Conservation (phyloP, 2,797 vertebrate species). For the Gouania willdenowi region DNA sequence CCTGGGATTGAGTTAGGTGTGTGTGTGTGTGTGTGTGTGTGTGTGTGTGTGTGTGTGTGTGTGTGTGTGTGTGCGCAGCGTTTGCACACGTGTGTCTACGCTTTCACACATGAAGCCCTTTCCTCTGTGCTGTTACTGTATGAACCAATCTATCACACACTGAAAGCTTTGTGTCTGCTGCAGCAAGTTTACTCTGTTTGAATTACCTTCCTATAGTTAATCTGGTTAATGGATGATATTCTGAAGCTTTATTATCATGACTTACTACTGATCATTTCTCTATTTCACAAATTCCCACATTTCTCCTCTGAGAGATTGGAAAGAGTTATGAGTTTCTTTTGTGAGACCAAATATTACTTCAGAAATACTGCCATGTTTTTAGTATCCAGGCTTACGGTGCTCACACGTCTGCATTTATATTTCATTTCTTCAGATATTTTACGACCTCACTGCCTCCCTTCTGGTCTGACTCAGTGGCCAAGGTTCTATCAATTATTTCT, state of each 20-base stretch:
- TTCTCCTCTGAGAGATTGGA: too few species aligned
- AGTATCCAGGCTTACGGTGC: slow-evolving; percentile 3
- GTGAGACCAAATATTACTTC: neutral
- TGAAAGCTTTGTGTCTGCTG: neutral
- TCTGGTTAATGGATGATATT: too few species aligned
- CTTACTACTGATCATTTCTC: too few species aligned
- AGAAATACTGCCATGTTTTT: neutral
- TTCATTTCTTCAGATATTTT: slow-evolving; percentile 1
- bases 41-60: too few species aligned
- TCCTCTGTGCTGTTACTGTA: slow-evolving; percentile 3
- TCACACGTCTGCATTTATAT: slow-evolving; percentile 17
- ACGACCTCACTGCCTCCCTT: neutral
- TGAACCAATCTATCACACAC: slow-evolving; percentile 2
- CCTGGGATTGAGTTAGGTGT: slow-evolving; percentile 29
- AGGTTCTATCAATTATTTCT: slow-evolving; percentile 1
- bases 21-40: too few species aligned
- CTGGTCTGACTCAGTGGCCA: neutral
- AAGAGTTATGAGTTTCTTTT: too few species aligned
- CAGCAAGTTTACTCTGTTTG: too few species aligned
- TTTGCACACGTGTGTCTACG: slow-evolving; percentile 6
- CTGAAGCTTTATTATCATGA: too few species aligned
- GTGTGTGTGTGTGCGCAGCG: too few species aligned
- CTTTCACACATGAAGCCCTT: neutral
- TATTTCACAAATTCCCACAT: too few species aligned
- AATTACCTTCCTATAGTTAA: too few species aligned